A percentile compares a stretch with the other conserved stretches of the same genome.
phyloP scores from a whole-genome alignment of 2,888 invertebrate species.

The Trichacis sp. region DNA sequence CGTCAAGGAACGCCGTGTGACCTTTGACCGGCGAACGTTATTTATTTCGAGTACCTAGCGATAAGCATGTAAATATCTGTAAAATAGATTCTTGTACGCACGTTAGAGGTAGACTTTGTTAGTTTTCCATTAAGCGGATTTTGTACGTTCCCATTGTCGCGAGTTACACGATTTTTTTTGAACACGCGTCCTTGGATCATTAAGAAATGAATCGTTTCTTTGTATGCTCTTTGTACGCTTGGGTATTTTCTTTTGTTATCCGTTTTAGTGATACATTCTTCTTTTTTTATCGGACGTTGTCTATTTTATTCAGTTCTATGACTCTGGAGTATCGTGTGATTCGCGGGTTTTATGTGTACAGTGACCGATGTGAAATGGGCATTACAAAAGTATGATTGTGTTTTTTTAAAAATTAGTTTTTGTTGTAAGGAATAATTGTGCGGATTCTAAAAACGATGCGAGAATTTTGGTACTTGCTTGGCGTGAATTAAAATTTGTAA shows the following conservation, averaged over 20 bases:
- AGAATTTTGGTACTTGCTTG: too few relatives aligned
- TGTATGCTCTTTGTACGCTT: not conserved
- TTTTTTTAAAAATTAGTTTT: too few relatives aligned
- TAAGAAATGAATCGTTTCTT: not conserved
- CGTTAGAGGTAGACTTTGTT: not conserved
- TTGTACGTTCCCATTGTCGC: not conserved
- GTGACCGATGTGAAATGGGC: not conserved
- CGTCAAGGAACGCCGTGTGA: not conserved
- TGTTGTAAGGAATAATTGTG: too few relatives aligned
- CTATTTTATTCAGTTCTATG: not conserved
- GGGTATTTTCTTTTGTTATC: not conserved
- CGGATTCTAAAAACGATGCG: too few relatives aligned
- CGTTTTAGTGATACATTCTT: not conserved
- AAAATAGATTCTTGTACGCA: not conserved
- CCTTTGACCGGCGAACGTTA: not conserved
- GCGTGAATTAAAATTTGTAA: too few relatives aligned
- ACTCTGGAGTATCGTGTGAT: not conserved
- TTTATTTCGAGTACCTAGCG: not conserved
- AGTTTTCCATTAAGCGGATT: not conserved
- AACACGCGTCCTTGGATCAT: not conserved
- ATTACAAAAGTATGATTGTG: too few relatives aligned
- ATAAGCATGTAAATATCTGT: slow-evolving; percentile 3
- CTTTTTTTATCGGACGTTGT: not conserved
- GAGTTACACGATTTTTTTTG: not conserved
- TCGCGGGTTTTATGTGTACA: not conserved